Conservation (phyloP, 2,888 invertebrate genomes). For the Odontomyia ornata region DNA sequence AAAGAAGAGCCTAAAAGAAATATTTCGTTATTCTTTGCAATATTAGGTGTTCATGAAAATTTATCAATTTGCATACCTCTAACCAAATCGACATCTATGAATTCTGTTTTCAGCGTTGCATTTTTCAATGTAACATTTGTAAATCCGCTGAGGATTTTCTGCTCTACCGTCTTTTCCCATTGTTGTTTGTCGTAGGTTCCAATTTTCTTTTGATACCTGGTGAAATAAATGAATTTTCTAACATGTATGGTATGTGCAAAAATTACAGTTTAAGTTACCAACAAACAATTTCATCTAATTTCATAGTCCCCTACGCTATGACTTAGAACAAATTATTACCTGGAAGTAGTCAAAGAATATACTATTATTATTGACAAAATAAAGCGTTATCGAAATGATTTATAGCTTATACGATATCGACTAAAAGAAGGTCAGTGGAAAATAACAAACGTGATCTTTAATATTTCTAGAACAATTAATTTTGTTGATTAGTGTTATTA, state of each 20-base stretch:
- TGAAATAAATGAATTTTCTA: conserved; percentile 48
- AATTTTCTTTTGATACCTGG: conserved; percentile 94
- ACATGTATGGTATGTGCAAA: background rate
- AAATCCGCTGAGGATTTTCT: conserved; percentile 86
- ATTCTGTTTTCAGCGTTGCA: conserved; percentile 85
- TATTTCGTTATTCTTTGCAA: background rate
- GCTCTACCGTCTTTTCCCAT: conserved; percentile 97
- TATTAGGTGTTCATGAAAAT: background rate
- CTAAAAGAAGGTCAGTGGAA: too few species aligned
- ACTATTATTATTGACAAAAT: too few species aligned
- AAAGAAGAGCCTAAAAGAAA: conserved; percentile 83
- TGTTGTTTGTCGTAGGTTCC: conserved; percentile 96
- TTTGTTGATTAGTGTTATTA: too few species aligned
- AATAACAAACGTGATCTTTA: too few species aligned
- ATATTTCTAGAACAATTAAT: too few species aligned
- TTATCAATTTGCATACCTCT: conserved; percentile 71
- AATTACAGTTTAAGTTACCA: conserved; percentile 56
- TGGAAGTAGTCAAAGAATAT: conserved; percentile 27
- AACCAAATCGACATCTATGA: conserved; percentile 95
- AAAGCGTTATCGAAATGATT: background rate
- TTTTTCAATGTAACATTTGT: conserved; percentile 82
- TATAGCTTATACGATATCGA: background rate
- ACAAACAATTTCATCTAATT: conserved; percentile 64
- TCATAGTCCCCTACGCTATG: conserved; percentile 58
- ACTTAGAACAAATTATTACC: conserved; percentile 32